Percentiles rank a stretch among this genome's conserved stretches.
These are phyloP conservation scores for Euspilapteryx auroguttella DNA, from an alignment of 2,888 invertebrate species.

Conservation along the genomic window DNA sequence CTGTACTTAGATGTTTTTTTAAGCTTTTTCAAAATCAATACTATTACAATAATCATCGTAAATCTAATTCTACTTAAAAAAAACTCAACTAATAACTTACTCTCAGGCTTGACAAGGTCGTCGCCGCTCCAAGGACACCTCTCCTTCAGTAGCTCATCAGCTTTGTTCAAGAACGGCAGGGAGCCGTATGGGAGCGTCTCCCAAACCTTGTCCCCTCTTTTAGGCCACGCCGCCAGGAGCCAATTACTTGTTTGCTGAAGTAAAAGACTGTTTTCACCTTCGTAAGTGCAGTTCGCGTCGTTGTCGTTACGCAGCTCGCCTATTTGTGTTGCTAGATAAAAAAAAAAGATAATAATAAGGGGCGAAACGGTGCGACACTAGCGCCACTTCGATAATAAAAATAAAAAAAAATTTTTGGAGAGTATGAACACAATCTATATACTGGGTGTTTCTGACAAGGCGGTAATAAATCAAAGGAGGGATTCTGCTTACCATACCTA, in stretches of 20 bases:
- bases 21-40: too few relatives aligned
- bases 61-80: too few relatives aligned
- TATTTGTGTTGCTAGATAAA: slow-evolving; percentile 65
- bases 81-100: slow-evolving; percentile 29
- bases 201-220: slow-evolving; percentile 27
- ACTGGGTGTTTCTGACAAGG: too few relatives aligned
- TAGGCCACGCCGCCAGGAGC: slow-evolving; percentile 67
- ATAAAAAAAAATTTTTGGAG: too few relatives aligned
- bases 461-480: too few relatives aligned
- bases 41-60: too few relatives aligned
- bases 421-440: too few relatives aligned
- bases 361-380: too few relatives aligned
- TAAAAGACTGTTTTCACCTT: slow-evolving; percentile 89
- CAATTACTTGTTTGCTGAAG: slow-evolving; percentile 89
- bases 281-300: slow-evolving; percentile 88
- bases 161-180: slow-evolving; percentile 64
- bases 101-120: slow-evolving; percentile 51
- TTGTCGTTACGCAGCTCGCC: slow-evolving; percentile 77
- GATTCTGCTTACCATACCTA: too few relatives aligned
- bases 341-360: too few relatives aligned
- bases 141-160: slow-evolving; percentile 48
- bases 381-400: too few relatives aligned
- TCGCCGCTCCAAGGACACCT: slow-evolving; percentile 50
- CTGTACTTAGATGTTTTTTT: too few relatives aligned
- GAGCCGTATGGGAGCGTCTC: slow-evolving; percentile 69